Base-by-base conservation (phyloP, 2,888 invertebrate genomes). In the Synergus gifuensis region DNA sequence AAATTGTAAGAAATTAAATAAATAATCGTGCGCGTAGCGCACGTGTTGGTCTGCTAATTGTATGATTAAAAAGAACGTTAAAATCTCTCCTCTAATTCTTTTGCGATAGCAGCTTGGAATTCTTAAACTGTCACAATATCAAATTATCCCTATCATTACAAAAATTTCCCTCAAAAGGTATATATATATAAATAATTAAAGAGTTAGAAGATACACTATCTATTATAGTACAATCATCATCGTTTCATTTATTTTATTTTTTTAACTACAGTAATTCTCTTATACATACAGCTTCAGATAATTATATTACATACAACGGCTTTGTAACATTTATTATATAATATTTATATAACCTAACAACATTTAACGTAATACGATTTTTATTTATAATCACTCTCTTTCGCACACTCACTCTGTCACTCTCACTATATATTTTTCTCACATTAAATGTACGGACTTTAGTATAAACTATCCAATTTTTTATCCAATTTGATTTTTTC, bases 311-410 rank as follows among this genome's bases (percentile, higher is more conserved):
- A 82, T 84, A 82, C 79, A 82, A 84, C 82, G 84, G 81, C 81
- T 78, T 82, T 82, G 54, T 79, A 84, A 84, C 84, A 84, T 84
- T 84, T 83, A 84, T 83, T 81, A 83, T 81, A 83, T 84, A 62
- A 62, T 62, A 84, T 84, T 83, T 83, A 79, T 84, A 84, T 84
- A 84, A 84, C 81, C 84, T 84, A 84, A 83, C 83, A 84, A 84
- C 84, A 84, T 82, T 82, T 84, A 84, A 83, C 83, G 82, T 81
- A 82, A 54, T 54, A 73, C 73, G 28, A 73, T 54, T 22, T 73
- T 49, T 73, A 49, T 36, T 54, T 46, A 22, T 69, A 73, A 73
- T 36, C 36, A 36, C 44, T 67, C 44, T 67, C 49, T 16, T 28
- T 54, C 73, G 16, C 60, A 49, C 60, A 80, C 63, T 46, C 28